Percentiles rank a stretch among this genome's conserved stretches.
Evolutionary conservation across 2,888 invertebrate species (phyloP).

Genomic region (Andrena camellia): DNA sequence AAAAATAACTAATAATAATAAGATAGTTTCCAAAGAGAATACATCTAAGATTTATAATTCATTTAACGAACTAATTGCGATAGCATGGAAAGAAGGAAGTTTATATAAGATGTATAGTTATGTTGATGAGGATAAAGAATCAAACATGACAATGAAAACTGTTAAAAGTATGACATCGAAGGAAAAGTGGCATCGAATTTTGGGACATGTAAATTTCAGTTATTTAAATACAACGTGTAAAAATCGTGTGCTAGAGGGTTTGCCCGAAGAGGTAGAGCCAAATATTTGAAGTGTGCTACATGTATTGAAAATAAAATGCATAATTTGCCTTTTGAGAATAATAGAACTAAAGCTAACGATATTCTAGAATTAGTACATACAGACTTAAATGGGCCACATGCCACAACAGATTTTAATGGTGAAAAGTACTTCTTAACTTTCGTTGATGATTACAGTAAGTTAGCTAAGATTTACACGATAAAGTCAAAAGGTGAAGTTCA

Average conservation of each 20-base stretch:
- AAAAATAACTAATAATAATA: conserved; percentile 38
- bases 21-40: conserved; percentile 18
- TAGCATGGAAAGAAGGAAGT: conserved; percentile 26
- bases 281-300: conserved; percentile 42
- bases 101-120: conserved; percentile 44
- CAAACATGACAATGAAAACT: too few relatives aligned
- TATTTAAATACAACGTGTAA: too few relatives aligned
- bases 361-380: conserved; percentile 44
- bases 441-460: conserved; percentile 34
- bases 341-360: conserved; percentile 37
- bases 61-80: background rate
- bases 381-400: background rate
- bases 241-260: too few relatives aligned
- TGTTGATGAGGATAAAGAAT: conserved; percentile 6
- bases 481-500: conserved; percentile 18
- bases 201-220: conserved; percentile 36
- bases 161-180: conserved; percentile 5
- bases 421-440: conserved; percentile 33
- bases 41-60: conserved; percentile 32
- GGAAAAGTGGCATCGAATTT: conserved; percentile 22
- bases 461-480: conserved; percentile 19
- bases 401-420: conserved; percentile 5
- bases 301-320: conserved; percentile 1
- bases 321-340: conserved; percentile 46
- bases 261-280: too few relatives aligned